Evolutionary conservation across 2,113 vertebrate species (phyloP), one percentile per base, ranked within the genome.

Genomic region (Acanthochromis polyacanthus): DNA sequence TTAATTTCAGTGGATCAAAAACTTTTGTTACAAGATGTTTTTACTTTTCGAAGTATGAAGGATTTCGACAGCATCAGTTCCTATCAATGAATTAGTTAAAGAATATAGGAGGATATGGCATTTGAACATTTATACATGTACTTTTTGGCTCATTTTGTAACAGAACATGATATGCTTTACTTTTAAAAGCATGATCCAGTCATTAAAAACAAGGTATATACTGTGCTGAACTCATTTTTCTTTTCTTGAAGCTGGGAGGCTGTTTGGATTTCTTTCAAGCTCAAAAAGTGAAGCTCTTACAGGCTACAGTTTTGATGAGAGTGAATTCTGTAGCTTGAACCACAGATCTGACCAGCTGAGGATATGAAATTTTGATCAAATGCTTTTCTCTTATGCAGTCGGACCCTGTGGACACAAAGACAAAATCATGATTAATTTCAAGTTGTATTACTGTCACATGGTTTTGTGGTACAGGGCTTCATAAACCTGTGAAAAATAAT

Each of bases 1-100:
- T 88, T 80, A 84, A 88, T 91, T 88, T 86, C 64, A 79, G 82
- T 81, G 85, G 88, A 87, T 80, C 84, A 72, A 87, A 89, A 88
- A 77, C 73, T 82, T 84, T 82, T 55, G 46, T 56, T 6, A 20
- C 40, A 43, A 14, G 40, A 15, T 43, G 14, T 43, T 43, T 4
- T 1, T 10, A 14, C 40, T 43, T 4, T 15, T 14, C 2, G 40
- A 15, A 4, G 40, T 1, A 43, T 3, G 12, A 43, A 14, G 3
- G 14, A 43, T 43, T 14, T 43, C 4, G 2, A 43, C 40, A 43
- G n/a, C 40, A 43, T 14, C 40, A 43, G 40, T 43, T 43, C 14
- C 15, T 43, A 43, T 43, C 12, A 14, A 15, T 43, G 10, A 43
- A 43, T 43, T 43, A 4, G 40, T 43, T 43, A 43, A 43, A 14